These are phyloP conservation scores for Pomacea canaliculata DNA, from an alignment of 2,888 invertebrate genomes.

Conservation along the genomic window DNA sequence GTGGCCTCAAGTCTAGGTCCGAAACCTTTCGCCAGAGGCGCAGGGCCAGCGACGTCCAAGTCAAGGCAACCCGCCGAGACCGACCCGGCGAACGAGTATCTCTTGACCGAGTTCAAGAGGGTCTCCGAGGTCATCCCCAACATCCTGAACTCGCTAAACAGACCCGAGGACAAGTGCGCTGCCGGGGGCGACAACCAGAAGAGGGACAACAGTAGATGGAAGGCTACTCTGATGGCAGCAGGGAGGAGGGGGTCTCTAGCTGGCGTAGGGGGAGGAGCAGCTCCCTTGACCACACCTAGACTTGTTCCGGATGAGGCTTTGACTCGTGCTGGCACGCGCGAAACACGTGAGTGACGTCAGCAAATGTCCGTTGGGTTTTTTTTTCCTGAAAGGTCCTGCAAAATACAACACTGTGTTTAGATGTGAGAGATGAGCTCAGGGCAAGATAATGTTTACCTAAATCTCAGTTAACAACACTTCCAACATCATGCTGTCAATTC, in stretches of 20 bases:
- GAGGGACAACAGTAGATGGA: too few relatives aligned
- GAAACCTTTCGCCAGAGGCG: background rate
- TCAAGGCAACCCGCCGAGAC: background rate
- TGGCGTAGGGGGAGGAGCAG: background rate
- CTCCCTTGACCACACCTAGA: background rate
- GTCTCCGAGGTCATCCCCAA: constrained; percentile 51
- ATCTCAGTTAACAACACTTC: too few relatives aligned
- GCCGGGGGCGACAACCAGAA: background rate
- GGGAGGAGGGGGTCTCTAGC: background rate
- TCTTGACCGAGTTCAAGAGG: constrained; percentile 48
- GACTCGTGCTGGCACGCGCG: background rate
- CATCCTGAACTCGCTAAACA: constrained; percentile 44
- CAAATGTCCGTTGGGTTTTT: too few relatives aligned
- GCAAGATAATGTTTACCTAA: too few relatives aligned
- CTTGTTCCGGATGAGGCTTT: constrained; percentile 6
- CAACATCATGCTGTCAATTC: too few relatives aligned
- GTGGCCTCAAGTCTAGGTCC: background rate
- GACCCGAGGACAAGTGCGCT: constrained; percentile 17
- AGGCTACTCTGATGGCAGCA: background rate
- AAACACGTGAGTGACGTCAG: background rate
- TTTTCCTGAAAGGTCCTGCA: too few relatives aligned
- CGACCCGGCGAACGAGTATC: constrained; percentile 44
- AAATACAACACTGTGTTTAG: too few relatives aligned
- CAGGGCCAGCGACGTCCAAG: background rate
- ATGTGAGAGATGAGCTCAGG: too few relatives aligned